phyloP scores from a whole-genome alignment of 2,888 invertebrate genomes.

The Chrysolina oricalcia region DNA sequence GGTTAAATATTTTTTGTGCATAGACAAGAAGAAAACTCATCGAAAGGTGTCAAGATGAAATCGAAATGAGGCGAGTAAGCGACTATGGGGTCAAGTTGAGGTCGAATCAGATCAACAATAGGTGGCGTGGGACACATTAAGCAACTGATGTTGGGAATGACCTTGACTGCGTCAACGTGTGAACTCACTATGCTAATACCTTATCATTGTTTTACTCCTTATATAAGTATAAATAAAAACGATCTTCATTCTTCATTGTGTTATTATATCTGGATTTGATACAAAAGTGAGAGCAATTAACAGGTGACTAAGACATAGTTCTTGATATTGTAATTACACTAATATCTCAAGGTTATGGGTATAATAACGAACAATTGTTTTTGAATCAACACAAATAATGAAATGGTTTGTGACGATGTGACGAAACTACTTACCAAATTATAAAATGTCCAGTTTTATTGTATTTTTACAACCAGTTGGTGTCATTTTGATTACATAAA shows the following conservation, averaged over 20 bases:
- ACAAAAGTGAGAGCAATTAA: conserved; percentile 45
- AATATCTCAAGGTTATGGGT: conserved; percentile 36
- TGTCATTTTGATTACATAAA: too few species aligned
- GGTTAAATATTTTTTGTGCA: too few species aligned
- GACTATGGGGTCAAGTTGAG: conserved; percentile 63
- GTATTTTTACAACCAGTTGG: too few species aligned
- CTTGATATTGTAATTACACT: conserved; percentile 36
- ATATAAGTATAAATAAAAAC: conserved; percentile 50
- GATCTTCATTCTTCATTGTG: conserved; percentile 51
- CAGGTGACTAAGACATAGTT: conserved; percentile 40
- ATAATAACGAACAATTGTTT: conserved; percentile 9
- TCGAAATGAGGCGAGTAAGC: conserved; percentile 39
- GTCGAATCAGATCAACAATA: conserved; percentile 58
- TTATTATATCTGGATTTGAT: conserved; percentile 43
- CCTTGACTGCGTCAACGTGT: conserved; percentile 66
- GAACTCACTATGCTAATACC: conserved; percentile 63
- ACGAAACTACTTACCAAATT: too few species aligned
- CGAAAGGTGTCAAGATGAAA: conserved; percentile 39
- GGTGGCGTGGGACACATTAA: conserved; percentile 62
- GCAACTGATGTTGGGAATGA: conserved; percentile 64
- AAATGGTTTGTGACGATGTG: neutral
- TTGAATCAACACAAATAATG: neutral
- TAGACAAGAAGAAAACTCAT: neutral
- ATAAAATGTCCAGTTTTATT: too few species aligned
- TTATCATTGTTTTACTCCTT: conserved; percentile 56